Percentiles rank a stretch among this genome's conserved stretches.
These are phyloP conservation scores for Lasioglossum zephyrum DNA, from an alignment of 2,888 invertebrate species.

Conservation along the genomic window DNA sequence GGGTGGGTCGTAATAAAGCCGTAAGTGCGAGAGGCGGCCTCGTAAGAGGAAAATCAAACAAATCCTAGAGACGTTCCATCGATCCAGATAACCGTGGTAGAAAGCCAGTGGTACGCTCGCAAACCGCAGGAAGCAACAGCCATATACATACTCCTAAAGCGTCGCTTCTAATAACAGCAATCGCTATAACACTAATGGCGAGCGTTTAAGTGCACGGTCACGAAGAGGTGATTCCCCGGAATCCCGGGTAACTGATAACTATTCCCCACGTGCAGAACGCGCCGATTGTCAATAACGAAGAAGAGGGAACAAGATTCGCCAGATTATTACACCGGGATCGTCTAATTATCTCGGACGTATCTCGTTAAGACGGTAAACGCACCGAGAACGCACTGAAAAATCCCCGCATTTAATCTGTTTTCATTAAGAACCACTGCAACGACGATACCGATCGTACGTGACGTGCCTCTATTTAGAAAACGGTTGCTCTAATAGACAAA, in stretches of 20 bases:
- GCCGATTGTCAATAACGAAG: conserved; percentile 10
- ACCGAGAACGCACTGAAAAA: background rate
- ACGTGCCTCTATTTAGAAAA: background rate
- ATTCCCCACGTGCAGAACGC: conserved; percentile 40
- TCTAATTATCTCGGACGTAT: conserved; percentile 34
- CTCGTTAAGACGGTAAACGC: background rate
- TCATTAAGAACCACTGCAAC: background rate
- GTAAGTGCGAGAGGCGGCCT: background rate
- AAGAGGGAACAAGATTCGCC: conserved; percentile 23
- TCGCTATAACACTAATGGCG: conserved; percentile 49
- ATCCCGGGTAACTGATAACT: conserved; percentile 57
- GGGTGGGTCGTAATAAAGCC: background rate
- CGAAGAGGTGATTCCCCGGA: conserved; percentile 58
- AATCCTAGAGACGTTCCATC: background rate
- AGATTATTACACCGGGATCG: conserved; percentile 52
- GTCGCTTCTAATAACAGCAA: conserved; percentile 54
- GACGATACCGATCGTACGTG: background rate
- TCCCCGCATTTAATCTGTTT: background rate
- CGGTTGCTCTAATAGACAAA: background rate
- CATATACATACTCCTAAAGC: conserved; percentile 47
- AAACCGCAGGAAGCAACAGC: conserved; percentile 8
- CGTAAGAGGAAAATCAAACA: background rate
- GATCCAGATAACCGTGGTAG: background rate
- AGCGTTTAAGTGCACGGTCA: conserved; percentile 58
- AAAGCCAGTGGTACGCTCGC: background rate